A percentile compares a stretch with the other conserved stretches of the same genome.
Evolutionary conservation across 2,797 vertebrate species (phyloP).

Genomic region (Acestrorhynchus altus): DNA sequence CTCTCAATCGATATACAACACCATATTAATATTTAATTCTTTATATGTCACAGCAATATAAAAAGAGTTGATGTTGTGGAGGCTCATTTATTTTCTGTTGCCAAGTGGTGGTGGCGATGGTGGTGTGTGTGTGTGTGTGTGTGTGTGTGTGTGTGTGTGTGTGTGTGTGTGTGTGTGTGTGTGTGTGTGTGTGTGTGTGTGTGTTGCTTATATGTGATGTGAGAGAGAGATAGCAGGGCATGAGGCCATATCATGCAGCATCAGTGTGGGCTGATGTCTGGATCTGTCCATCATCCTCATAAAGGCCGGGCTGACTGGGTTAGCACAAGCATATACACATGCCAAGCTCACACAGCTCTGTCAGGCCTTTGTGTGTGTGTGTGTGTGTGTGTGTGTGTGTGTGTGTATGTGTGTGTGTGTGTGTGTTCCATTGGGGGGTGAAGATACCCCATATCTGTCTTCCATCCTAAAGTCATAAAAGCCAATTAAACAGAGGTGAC

Average conservation of each 20-base stretch:
- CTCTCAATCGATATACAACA: conserved; percentile 80
- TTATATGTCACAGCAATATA: conserved; percentile 78
- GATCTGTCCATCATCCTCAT: conserved; percentile 52
- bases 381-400: conserved; percentile 16
- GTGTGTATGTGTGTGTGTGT: background rate
- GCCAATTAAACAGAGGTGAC: no score
- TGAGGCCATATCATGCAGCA: conserved; percentile 38
- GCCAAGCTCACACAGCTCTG: conserved; percentile 23
- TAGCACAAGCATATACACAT: conserved; percentile 8
- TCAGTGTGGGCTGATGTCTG: conserved; percentile 50
- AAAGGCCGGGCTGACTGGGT: conserved; percentile 44
- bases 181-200: conserved; percentile 36
- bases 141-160: conserved; percentile 48
- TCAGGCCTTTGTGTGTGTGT: conserved; percentile 35
- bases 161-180: conserved; percentile 42
- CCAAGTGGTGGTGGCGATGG: conserved; percentile 40
- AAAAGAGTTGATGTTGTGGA: conserved; percentile 72
- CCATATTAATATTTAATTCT: conserved; percentile 82
- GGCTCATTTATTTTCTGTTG: conserved; percentile 69
- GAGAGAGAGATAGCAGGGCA: conserved; percentile 35
- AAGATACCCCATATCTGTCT: background rate
- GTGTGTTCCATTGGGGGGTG: no score
- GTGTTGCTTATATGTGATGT: conserved; percentile 41
- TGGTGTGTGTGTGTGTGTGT: no score
- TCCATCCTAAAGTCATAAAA: background rate